A percentile compares a stretch with the other conserved stretches of the same genome.
Evolutionary conservation across 2,113 vertebrate genomes (phyloP).

Genomic region (Crotophaga sulcirostris): DNA sequence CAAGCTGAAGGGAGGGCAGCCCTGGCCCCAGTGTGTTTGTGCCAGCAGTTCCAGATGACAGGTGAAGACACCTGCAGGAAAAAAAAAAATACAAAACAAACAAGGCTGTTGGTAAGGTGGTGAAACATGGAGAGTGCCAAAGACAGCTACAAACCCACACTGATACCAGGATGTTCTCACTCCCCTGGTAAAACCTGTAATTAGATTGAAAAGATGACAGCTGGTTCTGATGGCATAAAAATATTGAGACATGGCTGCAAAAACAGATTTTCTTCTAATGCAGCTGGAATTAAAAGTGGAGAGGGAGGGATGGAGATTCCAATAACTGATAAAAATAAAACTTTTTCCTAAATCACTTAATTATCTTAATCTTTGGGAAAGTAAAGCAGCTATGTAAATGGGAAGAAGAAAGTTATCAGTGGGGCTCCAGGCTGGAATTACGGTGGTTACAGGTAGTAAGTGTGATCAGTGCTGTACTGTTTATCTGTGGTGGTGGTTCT

Average conservation of each 20-base stretch:
- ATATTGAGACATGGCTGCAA: constrained; percentile 5
- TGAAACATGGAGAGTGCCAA: neutral
- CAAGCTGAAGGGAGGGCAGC: neutral
- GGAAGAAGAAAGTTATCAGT: rapidly evolving
- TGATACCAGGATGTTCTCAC: neutral
- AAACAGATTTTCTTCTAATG: neutral
- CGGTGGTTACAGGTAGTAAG: rapidly evolving
- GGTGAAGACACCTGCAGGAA: neutral
- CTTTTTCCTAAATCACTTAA: neutral
- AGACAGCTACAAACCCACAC: neutral
- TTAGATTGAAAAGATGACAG: constrained; percentile 38
- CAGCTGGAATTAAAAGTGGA: neutral
- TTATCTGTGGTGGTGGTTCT: neutral
- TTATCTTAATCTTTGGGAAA: neutral
- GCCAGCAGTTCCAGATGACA: neutral
- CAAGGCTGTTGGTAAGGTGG: neutral
- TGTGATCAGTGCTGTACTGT: neutral
- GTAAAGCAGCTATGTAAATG: neutral
- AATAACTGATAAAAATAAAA: neutral
- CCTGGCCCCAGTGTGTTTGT: neutral
- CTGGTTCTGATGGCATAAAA: constrained; percentile 33
- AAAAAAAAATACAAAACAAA: neutral
- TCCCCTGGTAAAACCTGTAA: constrained; percentile 25
- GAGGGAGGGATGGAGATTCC: neutral
- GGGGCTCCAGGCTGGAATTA: neutral